These are phyloP conservation scores for Thermophis baileyi DNA, from an alignment of 2,113 vertebrate genomes.

Conservation along the genomic window DNA sequence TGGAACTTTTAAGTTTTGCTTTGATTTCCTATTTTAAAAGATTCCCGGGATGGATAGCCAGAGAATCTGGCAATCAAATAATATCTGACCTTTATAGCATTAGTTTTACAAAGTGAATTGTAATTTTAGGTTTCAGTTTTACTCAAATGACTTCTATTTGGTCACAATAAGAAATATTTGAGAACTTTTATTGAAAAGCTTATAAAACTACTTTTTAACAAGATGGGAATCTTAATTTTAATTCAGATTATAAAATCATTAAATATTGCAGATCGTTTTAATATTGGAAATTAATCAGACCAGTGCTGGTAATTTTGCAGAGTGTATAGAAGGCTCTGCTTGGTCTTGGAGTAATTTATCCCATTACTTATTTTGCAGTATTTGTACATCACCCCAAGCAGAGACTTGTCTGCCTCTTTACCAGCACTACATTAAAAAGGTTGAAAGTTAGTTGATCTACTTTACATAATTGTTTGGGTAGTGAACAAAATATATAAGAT, in stretches of 20 bases:
- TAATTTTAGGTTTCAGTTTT: not conserved
- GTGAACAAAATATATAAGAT: not conserved
- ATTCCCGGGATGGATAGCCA: not conserved
- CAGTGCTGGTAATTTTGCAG: not conserved
- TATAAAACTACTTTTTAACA: not conserved
- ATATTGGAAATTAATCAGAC: not conserved
- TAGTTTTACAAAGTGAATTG: not conserved
- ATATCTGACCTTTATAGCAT: not conserved
- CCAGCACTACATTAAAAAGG: not conserved
- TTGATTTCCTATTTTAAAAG: not conserved
- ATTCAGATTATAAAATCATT: not conserved
- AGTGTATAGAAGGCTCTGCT: not conserved
- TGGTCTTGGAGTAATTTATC: not conserved
- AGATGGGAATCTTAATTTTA: not conserved
- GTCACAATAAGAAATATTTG: not conserved
- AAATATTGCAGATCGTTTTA: not conserved
- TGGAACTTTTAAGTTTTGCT: not conserved
- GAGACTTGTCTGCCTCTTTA: not conserved
- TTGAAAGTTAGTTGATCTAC: no score
- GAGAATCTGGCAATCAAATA: not conserved
- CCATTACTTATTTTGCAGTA: not conserved
- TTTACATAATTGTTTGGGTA: not conserved
- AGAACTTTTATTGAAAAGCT: not conserved
- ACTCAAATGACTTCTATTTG: not conserved
- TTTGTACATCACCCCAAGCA: not conserved